Base-by-base conservation (phyloP, 2,113 vertebrate genomes). In the Etheostoma spectabile region DNA sequence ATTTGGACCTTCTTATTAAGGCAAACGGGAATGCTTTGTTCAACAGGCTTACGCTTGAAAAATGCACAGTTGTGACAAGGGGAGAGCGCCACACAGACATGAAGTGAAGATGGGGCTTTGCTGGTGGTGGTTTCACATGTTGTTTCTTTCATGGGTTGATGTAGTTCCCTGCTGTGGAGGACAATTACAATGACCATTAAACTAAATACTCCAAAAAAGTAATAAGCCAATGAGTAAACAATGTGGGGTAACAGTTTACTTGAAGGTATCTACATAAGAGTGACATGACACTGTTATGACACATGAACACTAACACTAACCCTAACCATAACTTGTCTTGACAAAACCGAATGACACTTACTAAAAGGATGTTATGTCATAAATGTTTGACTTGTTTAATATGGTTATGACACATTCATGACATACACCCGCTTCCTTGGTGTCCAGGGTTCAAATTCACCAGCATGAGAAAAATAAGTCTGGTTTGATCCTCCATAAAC, bases 31-130 rank as follows among this genome's bases (percentile, higher is more conserved):
- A 42, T 4, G 22, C 4, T 64, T 79, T 63, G 45, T 86, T 91
- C 87, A 92, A 83, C 91, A 90, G 92, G 88, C 86, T 93, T 92
- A 83, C 24, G 11, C 77, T 70, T 82, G 7, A 66, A 73, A 84
- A 68, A 8, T 86, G 86, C 87, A 89, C 86, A 83, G 84, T 52
- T 84, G 65, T 86, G 86, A 90, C 80, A 42, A 35, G 2, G n/a
- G 19, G 52, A 45, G 45, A 19, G 22, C 61, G 64, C 51, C 27
- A 42, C 21, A 45, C 5, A 35, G 46, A 56, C 12, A 2, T 33
- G 14, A 30, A 8, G 27, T 27, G 63, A 53, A 68, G 78, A 68
- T 72, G 64, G 60, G 64, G 85, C 74, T 38, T 62, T 10, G 62
- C 45, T 85, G 80, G 56, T 88, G 83, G 69, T 84, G 75, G 78